Base-by-base conservation (phyloP, 2,797 vertebrate genomes). In the Sebastes kiyomatsui region DNA sequence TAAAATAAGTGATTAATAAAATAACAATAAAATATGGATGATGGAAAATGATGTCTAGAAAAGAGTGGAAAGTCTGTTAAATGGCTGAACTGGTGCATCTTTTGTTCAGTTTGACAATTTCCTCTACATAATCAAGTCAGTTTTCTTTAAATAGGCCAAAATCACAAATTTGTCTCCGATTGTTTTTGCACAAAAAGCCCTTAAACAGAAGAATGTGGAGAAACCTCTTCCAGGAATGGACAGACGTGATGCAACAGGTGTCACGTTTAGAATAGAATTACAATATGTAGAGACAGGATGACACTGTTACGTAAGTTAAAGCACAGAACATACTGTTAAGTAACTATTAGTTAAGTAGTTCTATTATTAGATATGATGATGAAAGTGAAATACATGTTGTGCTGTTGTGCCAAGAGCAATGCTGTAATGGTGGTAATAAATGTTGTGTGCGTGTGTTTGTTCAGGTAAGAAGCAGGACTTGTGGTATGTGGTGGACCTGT, bases 381-480 rank as follows among this genome's bases (percentile, higher is more conserved):
- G 9, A 62, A 64, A 56, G 20, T 32, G n/a, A 56, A 61, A 27
- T 33, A 23, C 4, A 38, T 22, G 12, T 35, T 22, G 4, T 32
- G 22, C 13, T 14, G 2, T 64, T 72, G 75, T 65, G 14, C n/a
- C 32, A 58, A 30, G 18, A 58, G 38, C 18, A 56, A 72, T 55
- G 30, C 16, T 74, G 4, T 46, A 20, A 8, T 56, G 2, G 20
- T 13, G 8, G 38, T n/a, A 4, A 25, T 59, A 25, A 0, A 54
- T 54, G 14, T 10, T 77, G 10, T 80, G 8, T 73, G 28, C 73
- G 8, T 70, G 46, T 68, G 1, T 81, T 32, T 59, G 22, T 72
- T 7, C 93, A 99, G 99, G 99, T 88, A 99, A 99, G 90, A 99
- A 99, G 92, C 99, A 99, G 91, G 99, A 99, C 87, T 93, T 98